Evolutionary conservation across 2,113 vertebrate genomes (phyloP).

Genomic region (Microtus oregoni): DNA sequence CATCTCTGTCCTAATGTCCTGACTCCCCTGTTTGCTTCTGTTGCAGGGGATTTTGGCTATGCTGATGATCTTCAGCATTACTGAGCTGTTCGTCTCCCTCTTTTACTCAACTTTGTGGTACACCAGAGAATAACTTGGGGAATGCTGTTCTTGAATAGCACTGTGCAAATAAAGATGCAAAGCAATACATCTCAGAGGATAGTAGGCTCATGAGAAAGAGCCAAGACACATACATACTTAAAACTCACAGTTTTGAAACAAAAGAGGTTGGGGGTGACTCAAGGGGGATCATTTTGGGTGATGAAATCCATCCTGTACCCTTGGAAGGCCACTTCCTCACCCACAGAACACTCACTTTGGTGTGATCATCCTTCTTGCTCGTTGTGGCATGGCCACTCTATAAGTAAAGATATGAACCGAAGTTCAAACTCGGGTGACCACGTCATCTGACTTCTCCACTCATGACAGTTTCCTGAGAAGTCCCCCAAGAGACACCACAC

Average conservation of each 20-base stretch:
- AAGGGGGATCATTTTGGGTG: background rate
- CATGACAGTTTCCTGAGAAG: background rate
- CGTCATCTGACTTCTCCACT: background rate
- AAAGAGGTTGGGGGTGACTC: background rate
- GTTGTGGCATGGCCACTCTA: too few species aligned
- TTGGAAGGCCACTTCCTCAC: background rate
- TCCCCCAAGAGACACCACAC: background rate
- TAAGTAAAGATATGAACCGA: background rate
- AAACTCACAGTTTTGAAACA: background rate
- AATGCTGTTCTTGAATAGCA: background rate
- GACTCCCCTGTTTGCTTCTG: background rate
- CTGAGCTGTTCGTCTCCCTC: conserved; percentile 63
- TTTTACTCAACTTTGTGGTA: background rate
- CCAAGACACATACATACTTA: background rate
- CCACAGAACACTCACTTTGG: too few species aligned
- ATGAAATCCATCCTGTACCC: background rate
- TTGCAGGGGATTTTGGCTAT: conserved; percentile 69
- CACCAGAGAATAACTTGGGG: background rate
- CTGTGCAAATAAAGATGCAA: conserved; percentile 63
- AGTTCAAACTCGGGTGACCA: background rate
- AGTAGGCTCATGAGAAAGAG: background rate
- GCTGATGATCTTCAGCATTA: conserved; percentile 53
- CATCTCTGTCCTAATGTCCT: rapidly evolving
- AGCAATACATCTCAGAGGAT: background rate
- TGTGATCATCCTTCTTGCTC: background rate